Conservation (phyloP, 92 coral and sea anemone species). For the Metridium senile region DNA sequence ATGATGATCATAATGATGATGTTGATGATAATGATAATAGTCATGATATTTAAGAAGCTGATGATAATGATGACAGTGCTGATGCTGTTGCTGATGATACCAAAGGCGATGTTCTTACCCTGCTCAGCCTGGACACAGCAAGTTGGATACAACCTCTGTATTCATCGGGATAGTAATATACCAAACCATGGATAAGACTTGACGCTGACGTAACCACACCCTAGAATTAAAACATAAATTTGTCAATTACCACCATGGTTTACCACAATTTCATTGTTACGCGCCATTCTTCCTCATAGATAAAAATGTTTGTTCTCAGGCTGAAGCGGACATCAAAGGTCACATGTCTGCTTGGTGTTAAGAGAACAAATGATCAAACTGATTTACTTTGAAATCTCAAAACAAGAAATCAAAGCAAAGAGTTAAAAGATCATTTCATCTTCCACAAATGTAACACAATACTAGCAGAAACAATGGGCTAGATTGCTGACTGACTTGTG, state of each 20-base stretch:
- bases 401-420: constrained; percentile 23
- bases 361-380: constrained; percentile 25
- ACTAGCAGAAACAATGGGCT: constrained; percentile 20
- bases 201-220: constrained; percentile 98
- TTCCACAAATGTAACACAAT: constrained; percentile 41
- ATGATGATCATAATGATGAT: too few relatives aligned
- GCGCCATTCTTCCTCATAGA: neutral
- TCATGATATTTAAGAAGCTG: too few relatives aligned
- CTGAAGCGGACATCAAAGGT: constrained; percentile 12
- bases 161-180: constrained; percentile 85
- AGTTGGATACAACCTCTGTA: constrained; percentile 96
- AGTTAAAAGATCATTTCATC: constrained; percentile 22
- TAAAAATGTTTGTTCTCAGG: constrained; percentile 21
- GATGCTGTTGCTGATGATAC: too few relatives aligned
- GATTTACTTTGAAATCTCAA: constrained; percentile 20
- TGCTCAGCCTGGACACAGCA: constrained; percentile 94
- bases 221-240: constrained; percentile 27
- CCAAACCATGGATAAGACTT: constrained; percentile 91
- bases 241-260: neutral
- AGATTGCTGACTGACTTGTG: constrained; percentile 39
- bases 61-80: too few relatives aligned
- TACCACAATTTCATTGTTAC: neutral
- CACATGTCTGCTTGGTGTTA: constrained; percentile 17
- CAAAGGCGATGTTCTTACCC: constrained; percentile 68
- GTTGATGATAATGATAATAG: too few relatives aligned